phyloP scores from a whole-genome alignment of 2,888 invertebrate genomes.

The Diogma glabrata region DNA sequence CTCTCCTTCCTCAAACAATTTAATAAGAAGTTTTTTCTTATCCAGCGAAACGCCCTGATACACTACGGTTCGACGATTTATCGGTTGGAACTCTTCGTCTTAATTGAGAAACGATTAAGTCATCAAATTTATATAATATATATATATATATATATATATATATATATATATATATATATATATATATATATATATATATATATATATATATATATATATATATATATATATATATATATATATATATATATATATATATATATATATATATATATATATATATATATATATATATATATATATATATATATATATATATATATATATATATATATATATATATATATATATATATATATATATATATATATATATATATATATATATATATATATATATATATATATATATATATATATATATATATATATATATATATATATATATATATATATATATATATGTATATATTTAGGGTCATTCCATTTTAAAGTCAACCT shows the following conservation, averaged over 20 bases:
- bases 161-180: neutral
- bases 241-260: neutral
- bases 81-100: no score
- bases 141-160: neutral
- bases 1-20: no score
- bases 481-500: no score
- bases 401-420: conserved; percentile 7
- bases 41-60: no score
- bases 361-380: conserved; percentile 1
- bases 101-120: no score
- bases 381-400: conserved; percentile 7
- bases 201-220: neutral
- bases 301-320: conserved; percentile 3
- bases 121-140: no score
- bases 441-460: conserved; percentile 6
- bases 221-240: neutral
- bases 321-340: conserved; percentile 3
- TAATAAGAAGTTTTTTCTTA: no score
- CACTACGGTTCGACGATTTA: no score
- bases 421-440: conserved; percentile 7
- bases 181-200: neutral
- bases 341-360: conserved; percentile 1
- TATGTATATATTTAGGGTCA: conserved; percentile 4
- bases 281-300: conserved; percentile 3
- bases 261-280: neutral